These are phyloP conservation scores for Ia io DNA, from an alignment of 2,113 vertebrate genomes.

Conservation along the genomic window DNA sequence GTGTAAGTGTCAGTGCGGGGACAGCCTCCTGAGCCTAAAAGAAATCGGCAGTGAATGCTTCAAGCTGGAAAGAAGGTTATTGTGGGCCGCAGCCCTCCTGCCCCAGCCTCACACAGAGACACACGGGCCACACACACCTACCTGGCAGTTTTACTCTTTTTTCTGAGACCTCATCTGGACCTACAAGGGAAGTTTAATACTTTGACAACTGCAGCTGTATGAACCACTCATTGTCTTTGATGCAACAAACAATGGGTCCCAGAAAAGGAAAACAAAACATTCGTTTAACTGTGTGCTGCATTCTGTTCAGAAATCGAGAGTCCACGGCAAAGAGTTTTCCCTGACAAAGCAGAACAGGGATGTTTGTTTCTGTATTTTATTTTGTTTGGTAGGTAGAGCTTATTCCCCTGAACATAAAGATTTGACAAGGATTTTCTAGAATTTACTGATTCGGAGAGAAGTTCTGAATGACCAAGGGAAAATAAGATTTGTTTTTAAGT, in stretches of 20 bases:
- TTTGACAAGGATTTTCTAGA: not conserved
- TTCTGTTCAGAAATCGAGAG: not conserved
- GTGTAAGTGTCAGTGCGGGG: slow-evolving; percentile 44
- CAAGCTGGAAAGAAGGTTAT: slow-evolving; percentile 41
- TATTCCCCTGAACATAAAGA: not conserved
- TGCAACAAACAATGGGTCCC: slow-evolving; percentile 63
- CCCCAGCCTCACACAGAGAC: not conserved
- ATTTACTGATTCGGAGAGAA: not conserved
- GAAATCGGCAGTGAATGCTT: slow-evolving; percentile 51
- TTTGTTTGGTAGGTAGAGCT: not conserved
- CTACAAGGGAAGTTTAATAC: slow-evolving; percentile 8
- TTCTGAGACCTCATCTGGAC: slow-evolving; percentile 46
- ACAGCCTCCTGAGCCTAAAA: slow-evolving; percentile 71
- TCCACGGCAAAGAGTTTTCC: not conserved
- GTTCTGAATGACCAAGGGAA: not conserved
- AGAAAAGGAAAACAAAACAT: slow-evolving; percentile 58
- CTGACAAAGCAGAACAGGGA: not conserved
- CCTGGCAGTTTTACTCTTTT: slow-evolving; percentile 15
- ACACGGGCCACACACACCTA: not conserved
- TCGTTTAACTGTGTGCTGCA: not conserved
- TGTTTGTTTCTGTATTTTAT: not conserved
- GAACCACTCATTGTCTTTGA: slow-evolving; percentile 67
- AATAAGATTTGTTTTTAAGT: not conserved
- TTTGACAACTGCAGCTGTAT: slow-evolving; percentile 57
- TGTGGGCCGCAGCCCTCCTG: fast-evolving